phyloP scores from a whole-genome alignment of 2,797 vertebrate genomes.

The Lepus townsendii region DNA sequence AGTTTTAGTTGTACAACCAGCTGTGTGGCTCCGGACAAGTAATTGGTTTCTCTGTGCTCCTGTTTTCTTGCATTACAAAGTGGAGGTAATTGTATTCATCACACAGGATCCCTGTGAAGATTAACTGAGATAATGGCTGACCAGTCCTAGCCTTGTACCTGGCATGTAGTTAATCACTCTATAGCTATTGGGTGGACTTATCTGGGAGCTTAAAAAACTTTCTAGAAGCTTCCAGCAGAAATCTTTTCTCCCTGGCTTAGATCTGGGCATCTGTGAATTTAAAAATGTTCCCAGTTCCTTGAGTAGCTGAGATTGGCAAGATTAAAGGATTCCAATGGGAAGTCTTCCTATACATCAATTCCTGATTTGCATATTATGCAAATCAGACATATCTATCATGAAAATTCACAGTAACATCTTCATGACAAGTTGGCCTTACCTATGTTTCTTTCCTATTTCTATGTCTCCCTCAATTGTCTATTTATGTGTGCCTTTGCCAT shows the following conservation, averaged over 20 bases:
- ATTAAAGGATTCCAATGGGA: neutral
- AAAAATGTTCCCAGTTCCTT: neutral
- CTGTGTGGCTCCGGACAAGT: neutral
- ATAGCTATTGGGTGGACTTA: neutral
- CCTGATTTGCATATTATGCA: neutral
- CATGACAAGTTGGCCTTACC: neutral
- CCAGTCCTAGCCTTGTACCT: neutral
- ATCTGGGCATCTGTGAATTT: neutral
- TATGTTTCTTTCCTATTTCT: neutral
- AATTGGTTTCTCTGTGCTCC: neutral
- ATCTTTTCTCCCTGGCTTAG: neutral
- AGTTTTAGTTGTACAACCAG: neutral
- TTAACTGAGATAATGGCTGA: neutral
- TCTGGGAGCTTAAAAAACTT: neutral
- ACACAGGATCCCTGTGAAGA: neutral
- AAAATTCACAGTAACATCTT: neutral
- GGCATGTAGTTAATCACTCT: neutral
- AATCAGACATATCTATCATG: neutral
- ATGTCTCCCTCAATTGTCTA: neutral
- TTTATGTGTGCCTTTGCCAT: too few species aligned
- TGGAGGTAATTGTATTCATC: neutral
- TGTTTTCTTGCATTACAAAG: neutral
- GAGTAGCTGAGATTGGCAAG: neutral
- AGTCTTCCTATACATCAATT: neutral
- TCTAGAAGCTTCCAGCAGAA: neutral